Evolutionary conservation across 2,113 vertebrate species (phyloP).

Genomic region (Phylloscopus whistleri): DNA sequence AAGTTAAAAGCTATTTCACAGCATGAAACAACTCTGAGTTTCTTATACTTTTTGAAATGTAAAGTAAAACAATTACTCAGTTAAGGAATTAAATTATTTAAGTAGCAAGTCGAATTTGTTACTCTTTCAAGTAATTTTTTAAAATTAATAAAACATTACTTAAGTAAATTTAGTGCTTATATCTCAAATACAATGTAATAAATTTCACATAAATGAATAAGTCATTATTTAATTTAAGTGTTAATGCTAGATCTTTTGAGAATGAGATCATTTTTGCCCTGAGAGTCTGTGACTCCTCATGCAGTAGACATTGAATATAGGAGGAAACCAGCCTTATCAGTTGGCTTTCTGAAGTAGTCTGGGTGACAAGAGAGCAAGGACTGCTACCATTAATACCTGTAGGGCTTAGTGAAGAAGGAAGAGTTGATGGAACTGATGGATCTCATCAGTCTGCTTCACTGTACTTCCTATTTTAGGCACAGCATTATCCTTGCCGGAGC

Average conservation of each 20-base stretch:
- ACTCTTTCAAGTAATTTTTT: conserved; percentile 50
- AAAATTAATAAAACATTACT: conserved; percentile 63
- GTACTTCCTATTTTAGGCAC: background rate
- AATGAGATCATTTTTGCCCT: background rate
- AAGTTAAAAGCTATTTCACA: background rate
- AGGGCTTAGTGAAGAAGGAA: background rate
- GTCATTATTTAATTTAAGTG: conserved; percentile 57
- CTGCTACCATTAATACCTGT: background rate
- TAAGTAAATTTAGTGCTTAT: conserved; percentile 55
- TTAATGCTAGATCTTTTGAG: conserved; percentile 8
- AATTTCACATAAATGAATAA: conserved; percentile 53
- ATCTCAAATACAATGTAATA: conserved; percentile 48
- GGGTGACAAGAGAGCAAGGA: background rate
- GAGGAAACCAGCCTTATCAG: background rate
- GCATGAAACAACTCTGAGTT: background rate
- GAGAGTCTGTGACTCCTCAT: background rate
- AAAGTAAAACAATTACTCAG: conserved; percentile 47
- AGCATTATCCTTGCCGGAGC: fast-evolving
- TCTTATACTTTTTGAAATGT: conserved; percentile 11
- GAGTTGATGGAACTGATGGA: background rate
- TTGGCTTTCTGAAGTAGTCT: background rate
- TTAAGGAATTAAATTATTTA: conserved; percentile 53
- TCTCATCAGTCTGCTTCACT: background rate
- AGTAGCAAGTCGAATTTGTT: conserved; percentile 39
- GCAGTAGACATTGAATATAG: background rate